Evolutionary conservation across 2,797 vertebrate species (phyloP), one percentile per base, ranked within the genome.

Genomic region (Alauda arvensis): DNA sequence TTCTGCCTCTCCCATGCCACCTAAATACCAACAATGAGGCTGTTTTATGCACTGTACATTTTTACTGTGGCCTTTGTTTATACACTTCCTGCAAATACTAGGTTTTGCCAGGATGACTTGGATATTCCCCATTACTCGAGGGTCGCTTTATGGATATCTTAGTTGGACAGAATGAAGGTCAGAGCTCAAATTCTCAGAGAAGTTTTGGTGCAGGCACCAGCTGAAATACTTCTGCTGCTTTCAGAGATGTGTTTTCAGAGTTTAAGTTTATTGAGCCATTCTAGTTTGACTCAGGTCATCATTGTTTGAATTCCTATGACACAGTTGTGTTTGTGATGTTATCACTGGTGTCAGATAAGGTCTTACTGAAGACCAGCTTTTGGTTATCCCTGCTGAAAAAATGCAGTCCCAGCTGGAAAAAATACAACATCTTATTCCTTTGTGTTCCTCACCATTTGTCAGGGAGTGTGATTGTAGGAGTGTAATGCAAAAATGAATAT

Each of bases 1-100:
- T 86, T 94, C 93, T 94, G 77, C 51, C 72, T 93, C 76, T 92
- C 51, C 65, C 90, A 51, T 85, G 61, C 75, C 91, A 46, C 71
- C 78, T 89, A 89, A 93, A 91, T 94, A 78, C 71, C 78, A 70
- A 34, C 52, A 92, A 79, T 2, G 10, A 83, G 66, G 62, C 85
- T 94, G 62, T 57, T 89, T 90, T 92, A 89, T 1, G 14, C 69
- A 43, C 31, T 88, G 88, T 78, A 88, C 42, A 33, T 94, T 95
- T 95, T 76, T 71, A 40, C 7, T 57, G 9, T 56, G 23, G 8
- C 39, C 33, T 55, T 85, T 65, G 6, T 48, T 63, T 31, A 19
- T 12, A 8, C 10, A 14, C 20, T 78, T 85, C 23, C 20, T 84
- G 20, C 6, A 46, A 71, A 63, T 20, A 16, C 10, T 61, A 19